phyloP scores from a whole-genome alignment of 2,797 vertebrate species.

The Leucoraja ocellata region DNA sequence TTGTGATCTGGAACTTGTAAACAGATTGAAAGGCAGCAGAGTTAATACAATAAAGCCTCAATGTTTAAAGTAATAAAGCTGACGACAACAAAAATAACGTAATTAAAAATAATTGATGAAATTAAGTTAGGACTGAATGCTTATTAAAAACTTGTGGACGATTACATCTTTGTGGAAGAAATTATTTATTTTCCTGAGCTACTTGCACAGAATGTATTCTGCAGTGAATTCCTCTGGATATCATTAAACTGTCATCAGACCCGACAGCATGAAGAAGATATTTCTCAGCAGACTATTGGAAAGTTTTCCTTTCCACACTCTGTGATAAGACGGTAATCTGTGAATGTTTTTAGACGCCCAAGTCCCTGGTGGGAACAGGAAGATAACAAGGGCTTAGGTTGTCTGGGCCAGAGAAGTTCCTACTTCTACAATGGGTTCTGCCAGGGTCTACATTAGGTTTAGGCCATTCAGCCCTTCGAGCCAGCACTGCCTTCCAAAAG shows the following conservation, averaged over 20 bases:
- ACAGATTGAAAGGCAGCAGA: background rate
- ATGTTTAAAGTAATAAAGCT: background rate
- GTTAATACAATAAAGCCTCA: background rate
- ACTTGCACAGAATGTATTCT: background rate
- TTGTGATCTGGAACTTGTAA: background rate
- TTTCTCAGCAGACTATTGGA: background rate
- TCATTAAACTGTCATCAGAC: background rate
- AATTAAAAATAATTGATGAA: background rate
- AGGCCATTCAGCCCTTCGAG: no score
- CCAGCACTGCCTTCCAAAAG: no score
- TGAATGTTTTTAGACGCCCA: background rate
- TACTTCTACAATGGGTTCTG: background rate
- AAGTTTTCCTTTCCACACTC: background rate
- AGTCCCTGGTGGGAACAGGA: background rate
- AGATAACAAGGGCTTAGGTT: no score
- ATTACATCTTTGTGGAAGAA: background rate
- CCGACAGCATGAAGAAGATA: background rate
- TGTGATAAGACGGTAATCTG: background rate
- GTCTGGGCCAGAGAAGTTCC: background rate
- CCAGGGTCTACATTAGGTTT: background rate
- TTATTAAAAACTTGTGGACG: background rate
- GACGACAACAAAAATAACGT: background rate
- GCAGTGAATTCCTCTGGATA: background rate
- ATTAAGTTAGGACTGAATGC: background rate
- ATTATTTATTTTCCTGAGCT: background rate